Base-by-base conservation (phyloP, 1,140 invertebrate genomes). In the Dolichoris vasculosae region DNA sequence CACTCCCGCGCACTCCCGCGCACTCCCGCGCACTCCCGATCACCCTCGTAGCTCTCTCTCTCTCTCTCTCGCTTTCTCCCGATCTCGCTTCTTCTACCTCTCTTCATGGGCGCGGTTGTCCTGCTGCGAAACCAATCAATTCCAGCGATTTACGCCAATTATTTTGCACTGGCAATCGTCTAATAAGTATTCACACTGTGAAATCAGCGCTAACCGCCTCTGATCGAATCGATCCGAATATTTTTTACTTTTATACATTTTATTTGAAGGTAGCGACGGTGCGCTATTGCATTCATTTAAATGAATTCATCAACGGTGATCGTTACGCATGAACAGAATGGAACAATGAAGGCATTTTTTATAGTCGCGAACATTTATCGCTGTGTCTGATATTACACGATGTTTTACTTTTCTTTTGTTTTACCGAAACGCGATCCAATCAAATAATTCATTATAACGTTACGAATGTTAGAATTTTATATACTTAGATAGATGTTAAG, bases 71-170 rank as follows among this genome's bases (percentile, higher is more conserved):
- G 8, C n/a, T n/a, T n/a, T n/a, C n/a, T n/a, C n/a, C n/a, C n/a
- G n/a, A n/a, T n/a, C n/a, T n/a, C n/a, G n/a, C n/a, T 48, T 71
- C n/a, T 35, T 59, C n/a, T n/a, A n/a, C n/a, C 81, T 0, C 43
- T 30, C 38, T 43, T 26, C 46, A 17, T 35, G 69, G 69, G 32
- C 43, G 69, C n/a, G 48, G 51, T 40, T 43, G 40, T 35, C 38
- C 40, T 69, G 64, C 73, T 64, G 59, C 75, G 32, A 40, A 80
- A 73, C 76, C 78, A 82, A 86, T 86, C 79, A 82, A 82, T 86
- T 78, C 59, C 40, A 32, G 15, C 6, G 43, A 30, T 48, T 78
- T 76, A 23, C 63, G 55, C 69, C 84, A 81, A 85, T 81, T 85
- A 85, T 85, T 81, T 81, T 77, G 38, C 30, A 17, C 32, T 9